These are phyloP conservation scores for Chionodraco myersi DNA, from an alignment of 2,113 vertebrate genomes.

Conservation along the genomic window DNA sequence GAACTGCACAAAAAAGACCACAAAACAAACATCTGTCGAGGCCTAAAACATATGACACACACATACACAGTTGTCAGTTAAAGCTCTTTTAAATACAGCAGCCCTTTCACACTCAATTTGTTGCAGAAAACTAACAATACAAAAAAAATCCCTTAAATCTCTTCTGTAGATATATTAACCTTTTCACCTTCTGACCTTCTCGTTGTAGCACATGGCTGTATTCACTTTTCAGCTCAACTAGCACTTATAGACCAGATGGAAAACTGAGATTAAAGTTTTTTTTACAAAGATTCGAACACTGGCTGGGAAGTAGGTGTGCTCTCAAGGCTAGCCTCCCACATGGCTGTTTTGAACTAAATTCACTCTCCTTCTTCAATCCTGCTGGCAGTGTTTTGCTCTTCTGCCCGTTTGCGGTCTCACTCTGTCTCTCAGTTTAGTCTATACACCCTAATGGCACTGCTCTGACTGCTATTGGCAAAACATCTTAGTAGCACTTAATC, in stretches of 20 bases:
- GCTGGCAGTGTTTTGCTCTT: background rate
- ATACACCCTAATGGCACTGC: background rate
- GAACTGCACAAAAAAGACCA: no score
- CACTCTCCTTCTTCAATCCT: background rate
- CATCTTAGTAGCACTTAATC: background rate
- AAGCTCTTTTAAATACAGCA: background rate
- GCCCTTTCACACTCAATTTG: background rate
- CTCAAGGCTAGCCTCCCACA: background rate
- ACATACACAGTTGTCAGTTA: background rate
- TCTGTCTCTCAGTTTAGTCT: background rate
- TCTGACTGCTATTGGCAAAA: background rate
- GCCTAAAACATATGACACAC: background rate
- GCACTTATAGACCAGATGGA: background rate
- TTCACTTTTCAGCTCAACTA: background rate
- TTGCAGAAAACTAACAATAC: background rate
- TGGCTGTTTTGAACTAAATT: background rate
- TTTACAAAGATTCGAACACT: background rate
- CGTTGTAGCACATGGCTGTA: background rate
- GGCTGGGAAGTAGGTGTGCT: background rate
- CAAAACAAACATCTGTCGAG: no score
- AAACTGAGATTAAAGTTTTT: background rate
- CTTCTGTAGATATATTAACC: background rate
- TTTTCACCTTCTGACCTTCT: background rate
- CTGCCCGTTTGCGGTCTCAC: background rate
- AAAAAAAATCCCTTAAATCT: conserved; percentile 1